Evolutionary conservation across 1,140 invertebrate species (phyloP).

Genomic region (Plodia interpunctella): DNA sequence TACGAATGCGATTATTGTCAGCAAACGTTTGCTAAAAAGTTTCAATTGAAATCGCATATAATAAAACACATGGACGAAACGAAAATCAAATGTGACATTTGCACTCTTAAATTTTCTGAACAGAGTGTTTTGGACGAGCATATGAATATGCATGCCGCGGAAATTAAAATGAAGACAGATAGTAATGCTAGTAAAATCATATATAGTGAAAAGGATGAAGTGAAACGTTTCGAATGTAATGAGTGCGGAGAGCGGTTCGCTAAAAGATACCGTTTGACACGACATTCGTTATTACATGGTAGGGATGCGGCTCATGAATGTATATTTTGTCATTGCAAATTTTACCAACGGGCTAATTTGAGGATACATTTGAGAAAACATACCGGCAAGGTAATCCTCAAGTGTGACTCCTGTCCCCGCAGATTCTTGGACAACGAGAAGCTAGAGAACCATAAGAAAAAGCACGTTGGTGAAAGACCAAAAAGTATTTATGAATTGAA

Average conservation of each 20-base stretch:
- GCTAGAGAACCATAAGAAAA: constrained; percentile 52
- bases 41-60: constrained; percentile 58
- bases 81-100: background rate
- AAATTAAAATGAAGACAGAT: background rate
- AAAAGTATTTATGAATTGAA: background rate
- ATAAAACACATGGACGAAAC: constrained; percentile 18
- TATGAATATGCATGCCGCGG: background rate
- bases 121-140: background rate
- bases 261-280: background rate
- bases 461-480: constrained; percentile 18
- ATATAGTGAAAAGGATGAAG: background rate
- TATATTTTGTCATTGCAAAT: background rate
- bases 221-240: background rate
- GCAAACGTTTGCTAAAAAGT: constrained; percentile 64
- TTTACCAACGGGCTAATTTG: background rate
- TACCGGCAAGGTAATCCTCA: constrained; percentile 72
- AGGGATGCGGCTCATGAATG: background rate
- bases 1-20: constrained; percentile 79
- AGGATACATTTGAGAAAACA: background rate
- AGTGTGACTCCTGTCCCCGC: constrained; percentile 77
- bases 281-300: background rate
- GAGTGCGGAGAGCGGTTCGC: background rate
- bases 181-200: background rate
- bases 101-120: background rate
- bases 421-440: constrained; percentile 62